Base-by-base conservation (phyloP, 2,113 vertebrate species). In the Poicephalus meyeri region DNA sequence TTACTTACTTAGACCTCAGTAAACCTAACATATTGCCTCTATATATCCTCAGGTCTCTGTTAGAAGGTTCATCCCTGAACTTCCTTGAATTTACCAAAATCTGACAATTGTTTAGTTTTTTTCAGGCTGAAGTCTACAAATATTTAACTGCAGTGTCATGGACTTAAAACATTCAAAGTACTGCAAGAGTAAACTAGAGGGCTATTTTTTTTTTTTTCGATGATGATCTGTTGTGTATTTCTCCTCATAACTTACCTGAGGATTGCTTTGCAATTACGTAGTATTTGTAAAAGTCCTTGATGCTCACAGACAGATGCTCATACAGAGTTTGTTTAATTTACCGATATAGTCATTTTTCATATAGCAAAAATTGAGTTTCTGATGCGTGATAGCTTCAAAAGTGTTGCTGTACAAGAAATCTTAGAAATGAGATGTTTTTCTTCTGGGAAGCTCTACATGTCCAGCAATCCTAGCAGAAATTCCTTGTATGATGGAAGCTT, bases 71-170 rank as follows among this genome's bases (percentile, higher is more conserved):
- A 44, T 39, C 42, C 52, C 53, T 83, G 37, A 71, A 61, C n/a
- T 61, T 76, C 29, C 66, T 60, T 76, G 44, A 73, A 60, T 89
- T 93, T 88, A 69, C 44, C 65, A 39, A 76, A 80, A 88, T 73
- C 60, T 58, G 74, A 82, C 49, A 86, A 42, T 80, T 93, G 49
- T 93, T 95, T 91, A 73, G 46, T 66, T 86, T 90, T 93, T 77
- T 93, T 77, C 71, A 39, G 35, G 6, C 28, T 20, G 25, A 84
- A 65, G n/a, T 56, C 52, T 72, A 41, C 53, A 84, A 85, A 89
- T 93, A 82, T 86, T 93, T 96, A 77, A 80, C 49, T 25, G 8
- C 26, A 33, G 16, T 80, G 35, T n/a, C 37, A 29, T 46, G 41
- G 33, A 42, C n/a, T 46, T 73, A 58, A 83, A 77, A 42, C 23